These are phyloP conservation scores for Cerastis leucographa DNA, from an alignment of 2,888 invertebrate genomes.

Conservation along the genomic window DNA sequence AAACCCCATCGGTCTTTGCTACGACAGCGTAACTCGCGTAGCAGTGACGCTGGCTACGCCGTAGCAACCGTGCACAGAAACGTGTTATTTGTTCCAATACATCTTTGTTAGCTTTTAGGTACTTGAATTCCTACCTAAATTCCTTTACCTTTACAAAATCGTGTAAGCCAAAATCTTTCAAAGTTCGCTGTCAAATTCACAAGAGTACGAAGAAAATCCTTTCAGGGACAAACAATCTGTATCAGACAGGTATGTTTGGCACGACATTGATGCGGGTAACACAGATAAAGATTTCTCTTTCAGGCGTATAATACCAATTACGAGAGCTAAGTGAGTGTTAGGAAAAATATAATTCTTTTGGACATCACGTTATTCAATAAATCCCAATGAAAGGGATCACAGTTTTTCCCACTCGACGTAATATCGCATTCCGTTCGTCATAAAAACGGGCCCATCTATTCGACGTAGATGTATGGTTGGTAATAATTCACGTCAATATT, in stretches of 20 bases:
- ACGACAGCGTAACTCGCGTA: conserved; percentile 27
- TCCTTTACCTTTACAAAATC: conserved; percentile 13
- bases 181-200: conserved; percentile 51
- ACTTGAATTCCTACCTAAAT: conserved; percentile 5
- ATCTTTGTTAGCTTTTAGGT: conserved; percentile 7
- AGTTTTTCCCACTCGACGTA: conserved; percentile 77
- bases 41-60: conserved; percentile 17
- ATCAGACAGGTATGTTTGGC: conserved; percentile 61
- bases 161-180: conserved; percentile 40
- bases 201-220: conserved; percentile 58
- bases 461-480: conserved; percentile 76
- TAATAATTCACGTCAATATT: conserved; percentile 83
- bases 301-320: conserved; percentile 60
- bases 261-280: conserved; percentile 71
- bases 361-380: conserved; percentile 76
- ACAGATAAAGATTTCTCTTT: conserved; percentile 63
- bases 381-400: conserved; percentile 79
- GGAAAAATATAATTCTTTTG: conserved; percentile 27
- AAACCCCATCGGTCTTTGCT: conserved; percentile 17
- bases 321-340: conserved; percentile 29
- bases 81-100: neutral
- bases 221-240: conserved; percentile 61
- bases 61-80: conserved; percentile 27
- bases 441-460: conserved; percentile 80
- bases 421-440: conserved; percentile 79